phyloP scores from a whole-genome alignment of 2,797 vertebrate genomes.

The Chelon auratus region DNA sequence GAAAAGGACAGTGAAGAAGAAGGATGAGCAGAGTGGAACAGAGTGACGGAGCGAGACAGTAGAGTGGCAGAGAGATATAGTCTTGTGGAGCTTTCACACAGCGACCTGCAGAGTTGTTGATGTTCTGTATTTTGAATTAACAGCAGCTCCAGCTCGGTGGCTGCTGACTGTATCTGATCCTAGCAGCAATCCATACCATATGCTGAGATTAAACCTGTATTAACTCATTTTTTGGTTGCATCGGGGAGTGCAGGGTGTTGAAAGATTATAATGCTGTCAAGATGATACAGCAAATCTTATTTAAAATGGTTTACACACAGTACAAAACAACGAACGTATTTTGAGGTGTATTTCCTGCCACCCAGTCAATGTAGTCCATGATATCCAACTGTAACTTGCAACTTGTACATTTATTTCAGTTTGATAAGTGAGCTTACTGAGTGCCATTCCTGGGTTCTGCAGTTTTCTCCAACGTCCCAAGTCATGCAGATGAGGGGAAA shows the following conservation, averaged over 20 bases:
- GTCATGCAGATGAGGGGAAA: no score
- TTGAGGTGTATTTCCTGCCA: not conserved
- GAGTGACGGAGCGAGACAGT: slow-evolving; percentile 21
- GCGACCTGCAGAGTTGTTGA: slow-evolving; percentile 9
- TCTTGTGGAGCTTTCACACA: slow-evolving; percentile 25
- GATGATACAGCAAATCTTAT: not conserved
- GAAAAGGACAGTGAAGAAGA: slow-evolving; percentile 20
- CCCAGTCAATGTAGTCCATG: no score
- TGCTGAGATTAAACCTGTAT: slow-evolving; percentile 8
- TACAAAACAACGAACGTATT: not conserved
- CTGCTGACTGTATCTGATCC: slow-evolving; percentile 8
- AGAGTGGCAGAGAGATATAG: slow-evolving; percentile 17
- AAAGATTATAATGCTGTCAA: slow-evolving; percentile 13
- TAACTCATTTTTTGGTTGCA: not conserved
- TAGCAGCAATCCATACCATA: not conserved
- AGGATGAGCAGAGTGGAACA: slow-evolving; percentile 18
- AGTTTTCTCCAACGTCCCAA: no score
- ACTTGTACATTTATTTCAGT: not conserved
- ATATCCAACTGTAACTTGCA: not conserved
- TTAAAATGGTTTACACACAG: not conserved
- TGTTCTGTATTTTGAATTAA: slow-evolving; percentile 16
- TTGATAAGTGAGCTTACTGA: not conserved
- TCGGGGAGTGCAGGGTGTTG: not conserved
- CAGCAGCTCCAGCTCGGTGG: slow-evolving; percentile 16
- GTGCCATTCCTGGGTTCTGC: no score